These are phyloP conservation scores for Orthosia gothica DNA, from an alignment of 2,888 invertebrate species.

Conservation along the genomic window DNA sequence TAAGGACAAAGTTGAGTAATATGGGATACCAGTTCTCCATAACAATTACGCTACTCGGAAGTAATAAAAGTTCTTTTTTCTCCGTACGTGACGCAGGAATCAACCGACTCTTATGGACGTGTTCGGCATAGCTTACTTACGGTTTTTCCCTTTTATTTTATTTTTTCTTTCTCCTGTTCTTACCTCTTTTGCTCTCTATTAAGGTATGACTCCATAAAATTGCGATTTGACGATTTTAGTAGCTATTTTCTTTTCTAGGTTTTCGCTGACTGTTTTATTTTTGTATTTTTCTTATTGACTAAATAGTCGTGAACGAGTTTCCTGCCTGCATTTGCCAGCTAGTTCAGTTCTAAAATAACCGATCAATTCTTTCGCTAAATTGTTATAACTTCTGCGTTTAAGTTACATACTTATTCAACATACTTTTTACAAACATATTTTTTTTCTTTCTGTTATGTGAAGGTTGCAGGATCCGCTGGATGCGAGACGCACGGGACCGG, in stretches of 20 bases:
- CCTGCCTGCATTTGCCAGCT: background rate
- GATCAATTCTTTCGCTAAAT: background rate
- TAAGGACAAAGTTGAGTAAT: conserved; percentile 85
- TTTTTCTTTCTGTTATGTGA: too few relatives aligned
- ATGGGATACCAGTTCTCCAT: conserved; percentile 85
- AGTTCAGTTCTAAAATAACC: too few relatives aligned
- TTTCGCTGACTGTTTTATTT: conserved; percentile 3
- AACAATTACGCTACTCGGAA: conserved; percentile 88
- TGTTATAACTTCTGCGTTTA: background rate
- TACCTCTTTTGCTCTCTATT: conserved; percentile 67
- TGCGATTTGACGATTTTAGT: conserved; percentile 44
- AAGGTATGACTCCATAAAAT: conserved; percentile 65
- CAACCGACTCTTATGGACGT: conserved; percentile 85
- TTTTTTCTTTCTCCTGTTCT: conserved; percentile 67
- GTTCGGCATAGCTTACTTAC: conserved; percentile 82
- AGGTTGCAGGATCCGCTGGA: too few relatives aligned
- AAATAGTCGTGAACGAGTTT: background rate
- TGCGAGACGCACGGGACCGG: too few relatives aligned
- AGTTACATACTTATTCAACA: too few relatives aligned
- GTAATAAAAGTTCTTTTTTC: conserved; percentile 89
- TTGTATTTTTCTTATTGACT: background rate
- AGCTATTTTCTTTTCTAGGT: background rate
- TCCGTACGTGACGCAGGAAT: conserved; percentile 86
- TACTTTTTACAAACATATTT: too few relatives aligned
- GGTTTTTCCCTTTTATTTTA: conserved; percentile 76